These are phyloP conservation scores for Schizopygopsis malacanthus DNA, from an alignment of 2,797 vertebrate genomes.

Conservation along the genomic window DNA sequence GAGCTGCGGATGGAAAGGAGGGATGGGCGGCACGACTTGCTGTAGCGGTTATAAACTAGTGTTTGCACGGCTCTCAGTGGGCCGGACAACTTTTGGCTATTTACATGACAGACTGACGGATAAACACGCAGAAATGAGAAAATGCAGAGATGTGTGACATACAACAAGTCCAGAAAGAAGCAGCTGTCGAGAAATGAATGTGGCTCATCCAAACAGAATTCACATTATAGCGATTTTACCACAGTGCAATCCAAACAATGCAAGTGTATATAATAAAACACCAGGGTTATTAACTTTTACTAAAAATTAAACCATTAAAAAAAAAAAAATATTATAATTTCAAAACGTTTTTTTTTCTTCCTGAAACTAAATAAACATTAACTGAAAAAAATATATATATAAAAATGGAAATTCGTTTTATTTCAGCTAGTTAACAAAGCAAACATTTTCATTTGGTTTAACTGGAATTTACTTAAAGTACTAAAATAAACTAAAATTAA, in stretches of 20 bases:
- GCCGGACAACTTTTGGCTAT: neutral
- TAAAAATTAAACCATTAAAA: neutral
- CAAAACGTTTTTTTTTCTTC: too few species aligned
- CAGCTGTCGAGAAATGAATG: neutral
- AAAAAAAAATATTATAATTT: too few species aligned
- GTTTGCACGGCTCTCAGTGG: neutral
- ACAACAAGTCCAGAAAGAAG: neutral
- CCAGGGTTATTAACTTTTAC: neutral
- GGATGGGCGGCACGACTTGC: constrained; percentile 10
- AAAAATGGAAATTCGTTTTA: neutral
- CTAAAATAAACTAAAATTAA: neutral
- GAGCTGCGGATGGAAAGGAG: constrained; percentile 26
- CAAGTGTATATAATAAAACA: neutral
- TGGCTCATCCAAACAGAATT: constrained; percentile 1
- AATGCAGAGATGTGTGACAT: neutral
- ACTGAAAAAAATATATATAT: neutral
- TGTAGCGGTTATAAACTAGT: neutral
- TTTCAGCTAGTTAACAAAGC: neutral
- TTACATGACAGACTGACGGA: neutral
- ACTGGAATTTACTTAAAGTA: neutral
- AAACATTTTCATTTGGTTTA: neutral
- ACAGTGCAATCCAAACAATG: neutral
- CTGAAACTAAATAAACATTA: neutral
- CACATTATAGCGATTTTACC: neutral
- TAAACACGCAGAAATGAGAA: neutral